A percentile compares a stretch with the other conserved stretches of the same genome.
Evolutionary conservation across 2,888 invertebrate genomes (phyloP).

Genomic region (Drosophila neotestacea): DNA sequence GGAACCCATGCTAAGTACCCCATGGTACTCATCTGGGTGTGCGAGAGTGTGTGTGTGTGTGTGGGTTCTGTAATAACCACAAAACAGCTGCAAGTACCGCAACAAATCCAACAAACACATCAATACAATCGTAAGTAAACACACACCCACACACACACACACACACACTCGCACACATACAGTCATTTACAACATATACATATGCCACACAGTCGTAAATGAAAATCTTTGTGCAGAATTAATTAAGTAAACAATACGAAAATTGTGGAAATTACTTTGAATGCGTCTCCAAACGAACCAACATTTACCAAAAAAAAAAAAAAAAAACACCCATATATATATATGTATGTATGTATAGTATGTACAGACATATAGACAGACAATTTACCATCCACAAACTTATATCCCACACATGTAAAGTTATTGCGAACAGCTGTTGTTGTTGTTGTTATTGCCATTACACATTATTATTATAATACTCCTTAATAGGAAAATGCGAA

Average conservation of each 20-base stretch:
- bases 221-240: constrained; percentile 78
- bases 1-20: no score
- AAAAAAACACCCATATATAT: no score
- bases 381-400: neutral
- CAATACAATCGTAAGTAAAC: constrained; percentile 5
- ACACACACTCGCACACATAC: neutral
- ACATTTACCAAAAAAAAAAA: no score
- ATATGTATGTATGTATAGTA: no score
- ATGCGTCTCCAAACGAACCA: constrained; percentile 71
- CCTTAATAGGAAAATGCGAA: constrained; percentile 64
- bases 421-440: constrained; percentile 63
- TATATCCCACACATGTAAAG: constrained; percentile 42
- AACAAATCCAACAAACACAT: constrained; percentile 45
- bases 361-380: no score
- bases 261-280: constrained; percentile 79
- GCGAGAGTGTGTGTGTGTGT: neutral
- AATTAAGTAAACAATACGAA: constrained; percentile 79
- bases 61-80: constrained; percentile 64
- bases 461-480: constrained; percentile 77
- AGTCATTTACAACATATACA: neutral
- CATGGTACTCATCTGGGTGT: no score
- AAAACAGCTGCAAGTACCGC: constrained; percentile 64
- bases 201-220: constrained; percentile 45
- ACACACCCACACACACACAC: no score
- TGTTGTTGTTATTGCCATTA: constrained; percentile 62